Conservation (phyloP, 2,113 vertebrate genomes). For the Riparia riparia region DNA sequence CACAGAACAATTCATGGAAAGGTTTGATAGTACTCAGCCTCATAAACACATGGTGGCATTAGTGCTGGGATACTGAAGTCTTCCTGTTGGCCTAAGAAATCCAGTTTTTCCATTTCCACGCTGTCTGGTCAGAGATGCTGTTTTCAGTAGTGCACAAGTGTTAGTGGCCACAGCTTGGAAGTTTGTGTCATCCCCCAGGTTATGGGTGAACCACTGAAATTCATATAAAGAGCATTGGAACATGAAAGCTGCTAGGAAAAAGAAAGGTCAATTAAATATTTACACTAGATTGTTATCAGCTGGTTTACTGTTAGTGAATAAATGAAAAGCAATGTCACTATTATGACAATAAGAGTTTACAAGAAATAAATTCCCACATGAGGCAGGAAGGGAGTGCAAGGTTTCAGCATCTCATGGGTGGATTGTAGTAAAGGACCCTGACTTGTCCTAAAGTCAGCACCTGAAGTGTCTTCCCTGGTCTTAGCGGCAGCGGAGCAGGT, state of each 20-base stretch:
- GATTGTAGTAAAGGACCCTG: neutral
- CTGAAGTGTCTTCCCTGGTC: neutral
- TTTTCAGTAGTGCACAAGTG: neutral
- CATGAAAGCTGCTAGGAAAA: constrained; percentile 2
- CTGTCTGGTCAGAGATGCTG: neutral
- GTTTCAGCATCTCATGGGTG: neutral
- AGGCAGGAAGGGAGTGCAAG: neutral
- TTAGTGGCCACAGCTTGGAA: neutral
- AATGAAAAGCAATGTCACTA: neutral
- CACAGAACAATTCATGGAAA: neutral
- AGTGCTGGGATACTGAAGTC: neutral
- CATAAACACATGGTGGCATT: neutral
- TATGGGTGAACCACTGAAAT: neutral
- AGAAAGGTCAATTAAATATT: constrained; percentile 12
- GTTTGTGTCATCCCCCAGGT: neutral
- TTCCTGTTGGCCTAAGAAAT: neutral
- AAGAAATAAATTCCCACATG: neutral
- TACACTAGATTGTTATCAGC: neutral
- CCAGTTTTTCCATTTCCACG: neutral
- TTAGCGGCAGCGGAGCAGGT: neutral
- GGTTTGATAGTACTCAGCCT: neutral
- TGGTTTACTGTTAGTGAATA: constrained; percentile 15
- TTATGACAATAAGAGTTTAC: neutral
- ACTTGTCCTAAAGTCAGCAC: neutral
- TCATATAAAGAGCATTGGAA: neutral